Percentiles rank a stretch among this genome's conserved stretches.
These are phyloP conservation scores for Eonycteris spelaea DNA, from an alignment of 2,113 vertebrate genomes.

Conservation along the genomic window DNA sequence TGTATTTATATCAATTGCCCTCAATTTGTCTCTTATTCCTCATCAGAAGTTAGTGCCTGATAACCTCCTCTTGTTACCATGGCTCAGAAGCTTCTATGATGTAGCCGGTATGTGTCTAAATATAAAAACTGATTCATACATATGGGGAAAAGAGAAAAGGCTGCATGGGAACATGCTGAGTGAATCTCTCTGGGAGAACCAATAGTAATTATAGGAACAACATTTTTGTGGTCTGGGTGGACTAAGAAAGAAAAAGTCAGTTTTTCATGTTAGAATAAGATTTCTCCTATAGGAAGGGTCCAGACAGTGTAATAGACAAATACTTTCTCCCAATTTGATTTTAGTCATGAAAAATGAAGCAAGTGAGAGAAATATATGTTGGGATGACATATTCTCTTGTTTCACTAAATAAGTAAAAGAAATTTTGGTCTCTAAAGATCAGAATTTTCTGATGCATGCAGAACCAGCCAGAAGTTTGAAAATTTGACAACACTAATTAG, in stretches of 20 bases:
- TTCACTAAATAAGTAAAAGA: not conserved
- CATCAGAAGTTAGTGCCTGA: not conserved
- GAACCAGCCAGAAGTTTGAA: not conserved
- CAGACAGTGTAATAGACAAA: not conserved
- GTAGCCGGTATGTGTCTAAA: not conserved
- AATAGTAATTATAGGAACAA: not conserved
- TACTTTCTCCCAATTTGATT: not conserved
- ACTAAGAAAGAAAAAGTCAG: not conserved
- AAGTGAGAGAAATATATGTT: not conserved
- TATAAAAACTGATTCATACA: not conserved
- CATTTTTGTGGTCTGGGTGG: not conserved
- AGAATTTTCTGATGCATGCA: not conserved
- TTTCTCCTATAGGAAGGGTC: not conserved
- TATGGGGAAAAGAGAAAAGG: not conserved
- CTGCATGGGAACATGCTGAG: not conserved
- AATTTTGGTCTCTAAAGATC: not conserved
- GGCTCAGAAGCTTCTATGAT: not conserved
- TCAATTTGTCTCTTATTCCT: not conserved
- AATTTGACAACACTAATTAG: not conserved
- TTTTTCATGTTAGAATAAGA: not conserved
- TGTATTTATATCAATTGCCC: not conserved
- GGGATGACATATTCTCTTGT: not conserved
- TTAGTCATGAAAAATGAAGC: not conserved
- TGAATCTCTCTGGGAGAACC: not conserved
- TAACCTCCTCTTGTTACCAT: not conserved